Percentiles rank a stretch among this genome's conserved stretches.
Conservation (phyloP, 1,140 invertebrate species). For the Marisa cornuarietis region DNA sequence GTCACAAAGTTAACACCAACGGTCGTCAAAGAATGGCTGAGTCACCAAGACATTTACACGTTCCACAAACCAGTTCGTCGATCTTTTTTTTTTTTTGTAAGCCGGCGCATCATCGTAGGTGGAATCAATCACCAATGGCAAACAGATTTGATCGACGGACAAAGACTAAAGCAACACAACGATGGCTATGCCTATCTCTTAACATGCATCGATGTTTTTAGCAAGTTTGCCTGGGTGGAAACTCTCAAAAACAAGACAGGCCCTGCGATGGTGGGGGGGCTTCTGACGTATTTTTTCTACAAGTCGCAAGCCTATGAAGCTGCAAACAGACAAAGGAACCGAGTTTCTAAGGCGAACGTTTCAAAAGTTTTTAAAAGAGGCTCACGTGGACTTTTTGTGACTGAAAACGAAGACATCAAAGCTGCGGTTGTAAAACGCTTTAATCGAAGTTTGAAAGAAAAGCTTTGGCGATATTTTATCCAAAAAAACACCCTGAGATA, state of each 20-base stretch:
- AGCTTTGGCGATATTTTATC: constrained; percentile 66
- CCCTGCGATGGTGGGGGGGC: constrained; percentile 34
- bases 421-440: constrained; percentile 66
- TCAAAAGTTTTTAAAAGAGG: constrained; percentile 22
- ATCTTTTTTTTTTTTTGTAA: constrained; percentile 23
- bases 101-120: constrained; percentile 19
- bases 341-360: constrained; percentile 29
- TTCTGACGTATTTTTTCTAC: constrained; percentile 44
- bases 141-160: constrained; percentile 59
- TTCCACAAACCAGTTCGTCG: constrained; percentile 27
- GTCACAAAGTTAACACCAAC: not conserved
- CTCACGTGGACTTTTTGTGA: constrained; percentile 18
- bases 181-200: constrained; percentile 65
- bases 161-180: constrained; percentile 57
- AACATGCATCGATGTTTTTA: constrained; percentile 67
- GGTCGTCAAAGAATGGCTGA: constrained; percentile 23
- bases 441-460: constrained; percentile 66
- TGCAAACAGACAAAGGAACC: constrained; percentile 25
- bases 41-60: constrained; percentile 27
- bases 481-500: constrained; percentile 63
- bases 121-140: constrained; percentile 62
- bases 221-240: constrained; percentile 66
- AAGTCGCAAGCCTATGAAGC: not conserved
- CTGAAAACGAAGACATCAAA: constrained; percentile 62
- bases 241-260: constrained; percentile 67